Conservation (phyloP, 2,797 vertebrate species). For the Tachyglossus aculeatus region DNA sequence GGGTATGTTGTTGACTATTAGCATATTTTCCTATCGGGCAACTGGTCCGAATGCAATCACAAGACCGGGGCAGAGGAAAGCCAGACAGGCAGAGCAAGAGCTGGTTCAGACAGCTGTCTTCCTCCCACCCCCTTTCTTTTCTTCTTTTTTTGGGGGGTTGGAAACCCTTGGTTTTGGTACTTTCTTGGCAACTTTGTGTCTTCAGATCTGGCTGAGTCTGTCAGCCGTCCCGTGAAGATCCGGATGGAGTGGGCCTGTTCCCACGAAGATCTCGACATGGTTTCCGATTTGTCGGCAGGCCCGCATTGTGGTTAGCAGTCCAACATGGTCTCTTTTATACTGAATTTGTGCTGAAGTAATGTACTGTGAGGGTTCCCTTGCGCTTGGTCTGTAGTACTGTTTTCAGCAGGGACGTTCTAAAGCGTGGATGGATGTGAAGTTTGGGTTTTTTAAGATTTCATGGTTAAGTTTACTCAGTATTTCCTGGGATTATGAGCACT, state of each 20-base stretch:
- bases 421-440: slow-evolving; percentile 25
- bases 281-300: slow-evolving; percentile 27
- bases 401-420: slow-evolving; percentile 31
- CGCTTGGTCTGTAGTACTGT: slow-evolving; percentile 10
- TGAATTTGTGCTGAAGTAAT: slow-evolving; percentile 19
- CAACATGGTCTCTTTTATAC: slow-evolving; percentile 41
- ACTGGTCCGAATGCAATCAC: slow-evolving; percentile 47
- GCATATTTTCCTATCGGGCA: slow-evolving; percentile 64
- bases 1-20: slow-evolving; percentile 74
- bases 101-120: slow-evolving; percentile 23
- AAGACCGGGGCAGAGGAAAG: slow-evolving; percentile 7
- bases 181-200: slow-evolving; percentile 17
- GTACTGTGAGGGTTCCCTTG: neutral
- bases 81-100: neutral
- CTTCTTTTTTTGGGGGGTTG: neutral
- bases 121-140: slow-evolving; percentile 8
- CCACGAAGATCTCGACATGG: slow-evolving; percentile 18
- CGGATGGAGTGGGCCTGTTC: neutral
- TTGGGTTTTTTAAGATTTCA: slow-evolving; percentile 24
- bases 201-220: slow-evolving; percentile 22
- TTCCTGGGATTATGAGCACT: too few relatives aligned
- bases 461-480: slow-evolving; percentile 49
- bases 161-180: neutral
- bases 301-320: slow-evolving; percentile 36
- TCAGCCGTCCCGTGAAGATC: too few relatives aligned